Conservation (phyloP, 2,888 invertebrate species). For the Copidosoma aretas region DNA sequence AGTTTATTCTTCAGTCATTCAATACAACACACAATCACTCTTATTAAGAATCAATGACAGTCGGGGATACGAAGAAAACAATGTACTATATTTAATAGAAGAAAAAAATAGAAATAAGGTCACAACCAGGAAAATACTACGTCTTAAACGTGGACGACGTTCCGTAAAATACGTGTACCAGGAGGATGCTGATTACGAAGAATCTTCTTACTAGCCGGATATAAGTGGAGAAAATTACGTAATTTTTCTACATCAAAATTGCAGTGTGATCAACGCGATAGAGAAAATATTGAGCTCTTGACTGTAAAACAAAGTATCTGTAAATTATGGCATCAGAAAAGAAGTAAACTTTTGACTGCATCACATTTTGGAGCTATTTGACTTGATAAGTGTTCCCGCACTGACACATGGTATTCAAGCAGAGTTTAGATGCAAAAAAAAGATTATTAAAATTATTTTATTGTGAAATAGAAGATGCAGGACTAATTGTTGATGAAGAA, state of each 20-base stretch:
- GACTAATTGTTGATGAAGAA: slow-evolving; percentile 37
- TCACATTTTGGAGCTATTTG: slow-evolving; percentile 42
- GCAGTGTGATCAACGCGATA: slow-evolving; percentile 26
- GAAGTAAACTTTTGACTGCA: slow-evolving; percentile 39
- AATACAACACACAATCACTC: slow-evolving; percentile 9
- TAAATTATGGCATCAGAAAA: slow-evolving; percentile 35
- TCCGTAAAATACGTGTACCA: neutral
- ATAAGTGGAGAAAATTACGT: slow-evolving; percentile 1
- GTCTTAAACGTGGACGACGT: neutral
- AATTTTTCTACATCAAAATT: slow-evolving; percentile 27
- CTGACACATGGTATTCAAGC: slow-evolving; percentile 36
- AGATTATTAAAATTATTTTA: slow-evolving; percentile 20
- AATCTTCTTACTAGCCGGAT: slow-evolving; percentile 8
- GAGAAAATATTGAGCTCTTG: slow-evolving; percentile 32
- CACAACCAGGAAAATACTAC: neutral
- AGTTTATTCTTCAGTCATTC: slow-evolving; percentile 28
- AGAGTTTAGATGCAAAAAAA: slow-evolving; percentile 33
- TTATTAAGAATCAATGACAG: neutral
- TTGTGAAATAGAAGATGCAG: slow-evolving; percentile 24
- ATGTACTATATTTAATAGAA: neutral
- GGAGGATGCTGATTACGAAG: slow-evolving; percentile 7
- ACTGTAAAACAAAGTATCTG: slow-evolving; percentile 35
- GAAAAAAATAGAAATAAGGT: neutral
- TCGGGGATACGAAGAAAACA: neutral
- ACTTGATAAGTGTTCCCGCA: neutral